Evolutionary conservation across 1,140 invertebrate genomes (phyloP).

Genomic region (Macrobrachium nipponense): DNA sequence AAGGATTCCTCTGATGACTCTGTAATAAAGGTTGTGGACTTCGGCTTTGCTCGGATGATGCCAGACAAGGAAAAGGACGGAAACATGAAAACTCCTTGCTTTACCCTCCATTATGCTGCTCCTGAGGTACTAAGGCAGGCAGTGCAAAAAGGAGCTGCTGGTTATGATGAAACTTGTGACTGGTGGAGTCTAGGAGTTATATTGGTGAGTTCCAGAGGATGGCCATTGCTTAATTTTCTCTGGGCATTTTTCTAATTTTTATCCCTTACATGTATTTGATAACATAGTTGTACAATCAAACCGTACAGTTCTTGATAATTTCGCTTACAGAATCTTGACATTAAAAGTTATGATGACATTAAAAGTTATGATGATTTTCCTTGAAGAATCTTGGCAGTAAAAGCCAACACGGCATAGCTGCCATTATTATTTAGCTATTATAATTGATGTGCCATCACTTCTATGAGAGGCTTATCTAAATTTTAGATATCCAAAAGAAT

Average conservation of each 20-base stretch:
- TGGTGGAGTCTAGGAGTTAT: constrained; percentile 93
- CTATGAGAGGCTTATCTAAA: neutral
- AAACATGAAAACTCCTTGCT: constrained; percentile 84
- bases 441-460: neutral
- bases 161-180: constrained; percentile 91
- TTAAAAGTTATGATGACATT: too few species aligned
- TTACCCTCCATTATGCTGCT: constrained; percentile 90
- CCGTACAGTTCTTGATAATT: too few species aligned
- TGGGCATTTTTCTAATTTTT: too few species aligned
- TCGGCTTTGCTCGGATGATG: constrained; percentile 86
- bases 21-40: constrained; percentile 79
- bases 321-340: too few species aligned
- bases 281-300: too few species aligned
- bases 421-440: too few species aligned
- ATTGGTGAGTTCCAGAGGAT: constrained; percentile 71
- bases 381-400: too few species aligned
- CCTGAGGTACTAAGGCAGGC: constrained; percentile 83
- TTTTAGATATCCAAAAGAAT: neutral
- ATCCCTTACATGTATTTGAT: too few species aligned
- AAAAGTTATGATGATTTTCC: too few species aligned
- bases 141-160: constrained; percentile 68
- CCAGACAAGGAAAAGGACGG: constrained; percentile 73
- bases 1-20: constrained; percentile 64
- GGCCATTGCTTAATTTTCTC: constrained; percentile 18
- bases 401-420: too few species aligned